phyloP scores from a whole-genome alignment of 2,797 vertebrate species.

The Myioborus miniatus region DNA sequence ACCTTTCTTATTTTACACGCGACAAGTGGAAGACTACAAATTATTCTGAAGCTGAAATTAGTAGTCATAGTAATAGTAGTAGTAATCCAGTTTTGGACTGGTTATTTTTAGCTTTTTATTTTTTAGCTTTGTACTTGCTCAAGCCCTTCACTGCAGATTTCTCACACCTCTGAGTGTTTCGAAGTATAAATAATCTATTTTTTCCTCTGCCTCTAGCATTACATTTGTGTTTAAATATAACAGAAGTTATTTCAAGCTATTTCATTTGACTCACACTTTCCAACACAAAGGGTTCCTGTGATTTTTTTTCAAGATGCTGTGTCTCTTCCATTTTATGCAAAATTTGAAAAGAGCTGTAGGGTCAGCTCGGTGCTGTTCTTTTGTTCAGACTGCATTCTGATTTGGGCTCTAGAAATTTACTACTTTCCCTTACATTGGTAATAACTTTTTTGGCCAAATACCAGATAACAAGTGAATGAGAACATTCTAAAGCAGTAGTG shows the following conservation, averaged over 20 bases:
- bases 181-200: slow-evolving; percentile 41
- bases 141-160: slow-evolving; percentile 36
- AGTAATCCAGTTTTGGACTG: slow-evolving; percentile 37
- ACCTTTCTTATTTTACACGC: background rate
- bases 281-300: slow-evolving; percentile 38
- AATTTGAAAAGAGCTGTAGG: background rate
- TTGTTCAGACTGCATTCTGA: background rate
- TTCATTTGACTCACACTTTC: slow-evolving; percentile 48
- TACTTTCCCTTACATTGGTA: background rate
- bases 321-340: slow-evolving; percentile 10
- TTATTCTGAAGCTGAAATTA: slow-evolving; percentile 33
- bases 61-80: slow-evolving; percentile 13
- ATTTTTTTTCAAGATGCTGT: slow-evolving; percentile 19
- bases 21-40: background rate
- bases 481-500: slow-evolving; percentile 23
- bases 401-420: background rate
- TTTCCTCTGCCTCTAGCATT: slow-evolving; percentile 1
- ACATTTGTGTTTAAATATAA: slow-evolving; percentile 49
- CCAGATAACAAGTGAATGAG: slow-evolving; percentile 22
- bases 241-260: slow-evolving; percentile 38
- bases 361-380: slow-evolving; percentile 3
- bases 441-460: slow-evolving; percentile 15
- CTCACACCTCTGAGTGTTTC: slow-evolving; percentile 26
- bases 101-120: slow-evolving; percentile 49
- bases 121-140: slow-evolving; percentile 39